phyloP scores from a whole-genome alignment of 2,888 invertebrate species.

The Lepidochrysops patricia region DNA sequence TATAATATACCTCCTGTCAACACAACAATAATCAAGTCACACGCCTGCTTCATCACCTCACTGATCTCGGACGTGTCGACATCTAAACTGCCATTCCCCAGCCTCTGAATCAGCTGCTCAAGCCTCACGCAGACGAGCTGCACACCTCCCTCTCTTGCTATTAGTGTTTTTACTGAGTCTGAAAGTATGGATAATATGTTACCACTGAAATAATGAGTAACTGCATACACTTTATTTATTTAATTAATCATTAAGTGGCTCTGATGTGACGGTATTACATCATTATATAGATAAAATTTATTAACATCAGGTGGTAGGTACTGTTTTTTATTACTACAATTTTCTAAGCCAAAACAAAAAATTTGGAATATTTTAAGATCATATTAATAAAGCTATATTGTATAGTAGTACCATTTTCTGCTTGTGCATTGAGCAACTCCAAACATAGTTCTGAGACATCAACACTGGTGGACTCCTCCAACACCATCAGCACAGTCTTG shows the following conservation, averaged over 20 bases:
- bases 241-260: too few relatives aligned
- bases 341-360: conserved; percentile 1
- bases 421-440: conserved; percentile 83
- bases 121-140: conserved; percentile 83
- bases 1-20: conserved; percentile 83
- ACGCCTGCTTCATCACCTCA: conserved; percentile 85
- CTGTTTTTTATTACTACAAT: too few relatives aligned
- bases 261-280: too few relatives aligned
- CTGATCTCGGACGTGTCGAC: conserved; percentile 49
- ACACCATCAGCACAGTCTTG: conserved; percentile 76
- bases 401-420: conserved; percentile 77
- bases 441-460: conserved; percentile 85
- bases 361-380: conserved; percentile 12
- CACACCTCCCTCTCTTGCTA: conserved; percentile 85
- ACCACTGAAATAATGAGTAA: too few relatives aligned
- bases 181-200: conserved; percentile 28
- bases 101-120: conserved; percentile 62
- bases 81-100: conserved; percentile 56
- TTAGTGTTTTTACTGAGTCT: conserved; percentile 85
- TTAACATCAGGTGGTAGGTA: too few relatives aligned
- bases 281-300: too few relatives aligned
- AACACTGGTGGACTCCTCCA: conserved; percentile 77
- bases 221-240: too few relatives aligned
- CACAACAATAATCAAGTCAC: conserved; percentile 88
- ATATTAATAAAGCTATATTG: not conserved